Base-by-base conservation (phyloP, 2,888 invertebrate genomes). In the Sminthurinus aureus region DNA sequence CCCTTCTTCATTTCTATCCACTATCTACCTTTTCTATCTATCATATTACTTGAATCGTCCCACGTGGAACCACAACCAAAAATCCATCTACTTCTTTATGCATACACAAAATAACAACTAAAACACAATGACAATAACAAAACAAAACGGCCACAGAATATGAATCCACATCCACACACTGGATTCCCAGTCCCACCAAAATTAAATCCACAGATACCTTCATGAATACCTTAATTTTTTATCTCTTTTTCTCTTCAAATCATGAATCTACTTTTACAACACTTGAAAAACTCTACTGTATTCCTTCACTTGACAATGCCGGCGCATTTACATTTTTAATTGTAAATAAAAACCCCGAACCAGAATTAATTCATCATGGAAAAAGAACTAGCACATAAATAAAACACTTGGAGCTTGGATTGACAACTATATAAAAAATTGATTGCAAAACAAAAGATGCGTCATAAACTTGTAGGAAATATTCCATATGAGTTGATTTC, bases 221-320 rank as follows among this genome's bases (percentile, higher is more conserved):
- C 83, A 85, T 83, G 83, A 83, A 85, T 85, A 38, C 38, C 85
- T 85, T 81, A 85, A 85, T 85, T 85, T 79, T 75, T 78, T 71
- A 38, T 20, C 26, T 73, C 73, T 38, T 38, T 38, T 38, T 38
- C 6, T 38, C n/a, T n/a, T n/a, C n/a, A n/a, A n/a, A n/a, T n/a
- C n/a, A n/a, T n/a, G n/a, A n/a, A n/a, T n/a, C n/a, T n/a, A n/a
- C n/a, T 38, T 38, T 38, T 38, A 38, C 38, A 4, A 6, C 6
- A 38, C 38, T 38, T 38, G 38, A 38, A 38, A 1, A 38, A 38
- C 1, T 38, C 22, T 26, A 71, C 4, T 71, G 24, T 24, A 71
- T 71, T 71, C 71, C 22, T 1, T 18, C 11, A 9, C 24, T 24
- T 24, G 1, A 38, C 38, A 38, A 38, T 38, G 3, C 38, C 1